Evolutionary conservation across 92 coral and sea anemone species (phyloP).

Genomic region (Epizoanthus scotinus): DNA sequence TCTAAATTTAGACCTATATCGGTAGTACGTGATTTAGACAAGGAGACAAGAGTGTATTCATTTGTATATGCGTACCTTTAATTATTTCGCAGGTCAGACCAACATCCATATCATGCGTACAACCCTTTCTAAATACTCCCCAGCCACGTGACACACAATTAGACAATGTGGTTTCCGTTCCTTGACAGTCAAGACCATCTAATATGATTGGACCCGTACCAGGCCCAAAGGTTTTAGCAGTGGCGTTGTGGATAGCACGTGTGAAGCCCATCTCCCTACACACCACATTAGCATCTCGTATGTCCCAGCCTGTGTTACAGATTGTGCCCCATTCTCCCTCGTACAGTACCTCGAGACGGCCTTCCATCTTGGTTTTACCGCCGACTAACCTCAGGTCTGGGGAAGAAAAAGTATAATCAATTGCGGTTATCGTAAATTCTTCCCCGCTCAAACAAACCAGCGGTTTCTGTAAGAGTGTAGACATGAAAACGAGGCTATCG

Average conservation of each 20-base stretch:
- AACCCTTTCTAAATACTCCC: slow-evolving; percentile 18
- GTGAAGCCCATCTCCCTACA: slow-evolving; percentile 31
- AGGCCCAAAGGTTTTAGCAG: slow-evolving; percentile 27
- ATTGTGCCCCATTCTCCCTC: slow-evolving; percentile 42
- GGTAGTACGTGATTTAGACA: too few relatives aligned
- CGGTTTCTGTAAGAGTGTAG: too few relatives aligned
- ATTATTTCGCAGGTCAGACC: slow-evolving; percentile 22
- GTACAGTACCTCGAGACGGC: slow-evolving; percentile 20
- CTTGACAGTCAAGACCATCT: slow-evolving; percentile 10
- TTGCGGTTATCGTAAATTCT: too few relatives aligned
- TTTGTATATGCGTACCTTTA: background rate
- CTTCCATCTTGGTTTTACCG: slow-evolving; percentile 37
- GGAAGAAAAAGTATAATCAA: too few relatives aligned
- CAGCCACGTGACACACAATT: slow-evolving; percentile 19
- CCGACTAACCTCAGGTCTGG: slow-evolving; percentile 28
- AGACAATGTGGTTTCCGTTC: slow-evolving; percentile 24
- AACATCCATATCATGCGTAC: slow-evolving; percentile 17
- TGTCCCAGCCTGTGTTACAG: slow-evolving; percentile 36
- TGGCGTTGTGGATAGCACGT: slow-evolving; percentile 30
- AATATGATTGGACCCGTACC: slow-evolving; percentile 24
- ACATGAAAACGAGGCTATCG: too few relatives aligned
- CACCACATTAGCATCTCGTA: slow-evolving; percentile 22
- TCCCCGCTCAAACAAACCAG: too few relatives aligned
- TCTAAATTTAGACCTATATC: too few relatives aligned
- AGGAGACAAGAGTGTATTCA: too few relatives aligned